Percentiles rank a stretch among this genome's conserved stretches.
Conservation (phyloP, 2,797 vertebrate genomes). For the Oryzias dopingdopingensis region DNA sequence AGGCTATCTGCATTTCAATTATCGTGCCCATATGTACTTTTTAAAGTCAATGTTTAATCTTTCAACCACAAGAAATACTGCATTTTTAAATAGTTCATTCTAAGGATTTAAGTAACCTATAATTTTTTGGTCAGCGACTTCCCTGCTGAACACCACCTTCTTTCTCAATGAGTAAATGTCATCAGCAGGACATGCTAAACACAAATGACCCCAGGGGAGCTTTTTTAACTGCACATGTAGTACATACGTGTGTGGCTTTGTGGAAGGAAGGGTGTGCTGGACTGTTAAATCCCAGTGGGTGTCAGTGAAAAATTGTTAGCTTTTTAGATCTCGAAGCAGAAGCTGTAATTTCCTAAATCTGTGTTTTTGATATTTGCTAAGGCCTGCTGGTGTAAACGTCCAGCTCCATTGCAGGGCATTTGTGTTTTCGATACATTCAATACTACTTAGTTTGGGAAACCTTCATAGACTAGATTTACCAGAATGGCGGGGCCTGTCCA, state of each 20-base stretch:
- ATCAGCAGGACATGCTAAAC: slow-evolving; percentile 57
- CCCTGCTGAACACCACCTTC: slow-evolving; percentile 24
- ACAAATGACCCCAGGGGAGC: slow-evolving; percentile 44
- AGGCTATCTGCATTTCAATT: too few species aligned
- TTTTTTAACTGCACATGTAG: slow-evolving; percentile 18
- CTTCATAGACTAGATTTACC: too few species aligned
- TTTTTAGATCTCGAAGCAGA: slow-evolving; percentile 40
- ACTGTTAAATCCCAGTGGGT: slow-evolving; percentile 48
- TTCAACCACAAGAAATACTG: too few species aligned
- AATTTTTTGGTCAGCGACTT: slow-evolving; percentile 39
- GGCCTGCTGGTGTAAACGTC: slow-evolving; percentile 27
- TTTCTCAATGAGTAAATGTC: slow-evolving; percentile 26
- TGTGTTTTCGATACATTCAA: not conserved
- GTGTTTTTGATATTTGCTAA: slow-evolving; percentile 41
- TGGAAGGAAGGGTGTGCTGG: slow-evolving; percentile 6
- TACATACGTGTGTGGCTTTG: slow-evolving; percentile 3
- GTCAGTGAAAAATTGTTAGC: slow-evolving; percentile 55
- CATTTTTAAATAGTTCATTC: not conserved
- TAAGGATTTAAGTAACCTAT: slow-evolving; percentile 32
- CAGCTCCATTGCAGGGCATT: slow-evolving; percentile 30
- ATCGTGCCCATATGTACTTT: too few species aligned
- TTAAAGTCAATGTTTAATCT: too few species aligned
- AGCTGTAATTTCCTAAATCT: slow-evolving; percentile 55
- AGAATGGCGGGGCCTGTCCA: too few species aligned
- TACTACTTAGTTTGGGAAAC: too few species aligned